A percentile compares a stretch with the other conserved stretches of the same genome.
Evolutionary conservation across 2,888 invertebrate genomes (phyloP).

Genomic region (Euproctis similis): DNA sequence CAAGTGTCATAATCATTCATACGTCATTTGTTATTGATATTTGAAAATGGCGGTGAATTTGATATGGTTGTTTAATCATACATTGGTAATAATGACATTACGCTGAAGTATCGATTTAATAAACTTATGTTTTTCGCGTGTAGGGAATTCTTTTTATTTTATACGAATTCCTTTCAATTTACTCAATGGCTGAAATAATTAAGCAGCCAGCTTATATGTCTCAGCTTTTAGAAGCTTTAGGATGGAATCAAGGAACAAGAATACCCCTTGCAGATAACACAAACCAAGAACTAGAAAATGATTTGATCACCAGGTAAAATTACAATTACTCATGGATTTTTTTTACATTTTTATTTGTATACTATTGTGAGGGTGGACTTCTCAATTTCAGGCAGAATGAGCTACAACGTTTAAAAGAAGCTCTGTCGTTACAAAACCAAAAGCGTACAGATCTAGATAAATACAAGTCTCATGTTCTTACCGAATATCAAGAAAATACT

Average conservation of each 20-base stretch:
- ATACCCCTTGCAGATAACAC: conserved; percentile 87
- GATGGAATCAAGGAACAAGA: conserved; percentile 85
- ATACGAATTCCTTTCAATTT: too few relatives aligned
- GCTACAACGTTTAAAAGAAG: conserved; percentile 57
- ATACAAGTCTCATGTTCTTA: conserved; percentile 56
- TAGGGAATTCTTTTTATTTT: too few relatives aligned
- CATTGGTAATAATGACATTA: too few relatives aligned
- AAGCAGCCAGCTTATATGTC: conserved; percentile 68
- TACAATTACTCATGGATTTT: too few relatives aligned
- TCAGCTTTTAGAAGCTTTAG: conserved; percentile 80
- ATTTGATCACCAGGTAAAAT: conserved; percentile 51
- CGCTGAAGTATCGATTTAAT: background rate
- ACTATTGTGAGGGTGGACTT: too few relatives aligned
- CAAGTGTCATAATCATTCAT: too few relatives aligned
- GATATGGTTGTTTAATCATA: conserved; percentile 10
- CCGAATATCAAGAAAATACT: conserved; percentile 68
- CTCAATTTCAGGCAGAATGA: conserved; percentile 65
- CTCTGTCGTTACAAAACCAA: conserved; percentile 46
- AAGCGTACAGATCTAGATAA: conserved; percentile 60
- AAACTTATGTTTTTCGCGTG: too few relatives aligned
- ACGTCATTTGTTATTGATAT: conserved; percentile 26
- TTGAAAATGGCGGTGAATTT: conserved; percentile 36
- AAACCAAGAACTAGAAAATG: conserved; percentile 70
- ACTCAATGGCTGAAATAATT: conserved; percentile 34
- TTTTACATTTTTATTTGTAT: too few relatives aligned